A percentile compares a stretch with the other conserved stretches of the same genome.
These are phyloP conservation scores for Coracopsis vasa DNA, from an alignment of 2,113 vertebrate genomes.

Conservation along the genomic window DNA sequence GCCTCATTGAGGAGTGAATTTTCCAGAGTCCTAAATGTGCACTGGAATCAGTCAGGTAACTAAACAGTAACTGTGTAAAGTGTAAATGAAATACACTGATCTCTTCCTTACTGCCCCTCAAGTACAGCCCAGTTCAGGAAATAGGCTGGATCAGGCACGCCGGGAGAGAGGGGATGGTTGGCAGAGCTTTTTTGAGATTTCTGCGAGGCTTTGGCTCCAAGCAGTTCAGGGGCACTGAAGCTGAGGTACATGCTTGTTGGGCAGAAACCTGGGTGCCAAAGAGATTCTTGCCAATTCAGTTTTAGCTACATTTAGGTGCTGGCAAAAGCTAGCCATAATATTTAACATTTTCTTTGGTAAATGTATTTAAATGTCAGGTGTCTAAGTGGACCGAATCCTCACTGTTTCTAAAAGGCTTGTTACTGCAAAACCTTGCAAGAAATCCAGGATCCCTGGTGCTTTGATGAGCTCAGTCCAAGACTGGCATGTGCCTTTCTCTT, in stretches of 20 bases:
- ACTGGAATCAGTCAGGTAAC: neutral
- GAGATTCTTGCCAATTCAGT: neutral
- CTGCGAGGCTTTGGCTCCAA: neutral
- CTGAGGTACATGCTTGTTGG: accelerated
- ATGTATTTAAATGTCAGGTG: neutral
- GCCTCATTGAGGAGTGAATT: neutral
- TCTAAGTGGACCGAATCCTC: neutral
- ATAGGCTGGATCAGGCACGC: neutral
- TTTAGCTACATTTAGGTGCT: neutral
- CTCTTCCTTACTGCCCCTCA: neutral
- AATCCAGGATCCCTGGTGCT: neutral
- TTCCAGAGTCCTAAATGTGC: neutral
- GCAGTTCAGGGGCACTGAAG: neutral
- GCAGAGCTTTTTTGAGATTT: neutral
- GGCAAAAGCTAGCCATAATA: neutral
- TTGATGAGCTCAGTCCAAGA: neutral
- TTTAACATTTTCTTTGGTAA: neutral
- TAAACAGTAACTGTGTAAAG: neutral
- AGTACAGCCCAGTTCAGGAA: neutral
- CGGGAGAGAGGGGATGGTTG: neutral
- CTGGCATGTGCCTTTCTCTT: neutral
- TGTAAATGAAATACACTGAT: neutral
- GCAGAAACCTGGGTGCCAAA: neutral
- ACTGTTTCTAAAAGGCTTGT: neutral
- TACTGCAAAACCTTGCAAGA: neutral